These are phyloP conservation scores for Gallinago stenura DNA, from an alignment of 2,797 vertebrate species.

Conservation along the genomic window DNA sequence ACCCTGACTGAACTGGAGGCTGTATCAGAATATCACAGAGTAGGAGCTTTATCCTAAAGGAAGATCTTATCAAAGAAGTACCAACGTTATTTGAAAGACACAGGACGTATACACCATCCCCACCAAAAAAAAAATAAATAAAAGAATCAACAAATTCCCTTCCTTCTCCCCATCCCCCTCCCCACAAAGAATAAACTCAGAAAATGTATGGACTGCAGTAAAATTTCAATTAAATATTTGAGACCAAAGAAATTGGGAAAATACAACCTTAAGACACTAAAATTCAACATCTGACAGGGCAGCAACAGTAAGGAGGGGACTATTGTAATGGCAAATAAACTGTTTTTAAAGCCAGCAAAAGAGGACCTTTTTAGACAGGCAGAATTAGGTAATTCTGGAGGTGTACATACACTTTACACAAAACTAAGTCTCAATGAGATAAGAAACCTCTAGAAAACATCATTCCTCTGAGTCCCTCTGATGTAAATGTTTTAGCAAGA, in stretches of 20 bases:
- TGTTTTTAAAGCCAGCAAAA: background rate
- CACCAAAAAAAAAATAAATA: background rate
- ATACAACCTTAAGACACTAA: background rate
- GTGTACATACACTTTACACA: background rate
- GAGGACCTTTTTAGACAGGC: background rate
- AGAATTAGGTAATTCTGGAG: background rate
- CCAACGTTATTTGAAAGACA: background rate
- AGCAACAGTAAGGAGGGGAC: background rate
- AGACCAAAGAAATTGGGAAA: background rate
- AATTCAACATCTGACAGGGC: background rate
- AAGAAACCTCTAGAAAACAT: background rate
- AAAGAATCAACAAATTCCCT: rapidly evolving
- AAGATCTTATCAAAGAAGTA: background rate
- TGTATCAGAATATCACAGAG: background rate
- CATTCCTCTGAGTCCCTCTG: background rate
- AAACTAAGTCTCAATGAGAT: background rate
- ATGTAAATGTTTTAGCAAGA: background rate
- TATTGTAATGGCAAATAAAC: background rate
- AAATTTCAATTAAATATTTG: background rate
- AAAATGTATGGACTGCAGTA: background rate
- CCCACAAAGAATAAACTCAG: background rate
- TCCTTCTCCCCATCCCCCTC: rapidly evolving
- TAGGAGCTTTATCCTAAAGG: background rate
- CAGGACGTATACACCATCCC: background rate
- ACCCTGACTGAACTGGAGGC: background rate